A percentile compares a stretch with the other conserved stretches of the same genome.
phyloP scores from a whole-genome alignment of 2,797 vertebrate genomes.

The Meriones psammophilus region DNA sequence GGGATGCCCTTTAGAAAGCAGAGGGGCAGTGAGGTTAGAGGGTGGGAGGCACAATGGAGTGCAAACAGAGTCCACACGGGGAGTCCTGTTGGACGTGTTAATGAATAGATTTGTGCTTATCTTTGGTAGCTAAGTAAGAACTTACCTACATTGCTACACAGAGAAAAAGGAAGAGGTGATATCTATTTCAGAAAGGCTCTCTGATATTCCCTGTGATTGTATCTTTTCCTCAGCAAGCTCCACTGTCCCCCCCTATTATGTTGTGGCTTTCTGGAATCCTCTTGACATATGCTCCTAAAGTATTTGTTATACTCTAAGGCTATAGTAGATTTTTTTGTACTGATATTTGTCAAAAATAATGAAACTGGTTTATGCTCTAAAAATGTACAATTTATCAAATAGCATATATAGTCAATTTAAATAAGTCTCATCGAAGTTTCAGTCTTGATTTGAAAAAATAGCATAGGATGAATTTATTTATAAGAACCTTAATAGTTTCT shows the following conservation, averaged over 20 bases:
- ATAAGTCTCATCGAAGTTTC: constrained; percentile 87
- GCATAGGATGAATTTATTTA: constrained; percentile 91
- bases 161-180: constrained; percentile 58
- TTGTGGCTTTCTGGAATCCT: constrained; percentile 65
- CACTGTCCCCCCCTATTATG: background rate
- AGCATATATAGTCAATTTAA: constrained; percentile 87
- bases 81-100: constrained; percentile 69
- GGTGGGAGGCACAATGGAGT: constrained; percentile 87
- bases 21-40: constrained; percentile 87
- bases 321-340: constrained; percentile 74
- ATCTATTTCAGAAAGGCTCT: constrained; percentile 67
- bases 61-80: constrained; percentile 78
- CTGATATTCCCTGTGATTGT: background rate
- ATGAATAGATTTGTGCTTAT: constrained; percentile 69
- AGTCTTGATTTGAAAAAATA: constrained; percentile 86
- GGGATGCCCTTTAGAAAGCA: constrained; percentile 86
- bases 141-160: constrained; percentile 23
- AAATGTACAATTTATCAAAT: constrained; percentile 86
- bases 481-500: constrained; percentile 94
- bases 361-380: constrained; percentile 84
- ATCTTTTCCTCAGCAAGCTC: constrained; percentile 70
- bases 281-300: constrained; percentile 70
- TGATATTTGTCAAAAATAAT: constrained; percentile 84
- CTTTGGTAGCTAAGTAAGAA: constrained; percentile 69
- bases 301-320: constrained; percentile 70